Base-by-base conservation (phyloP, 1,140 invertebrate species). In the Drosophila kohkoa region DNA sequence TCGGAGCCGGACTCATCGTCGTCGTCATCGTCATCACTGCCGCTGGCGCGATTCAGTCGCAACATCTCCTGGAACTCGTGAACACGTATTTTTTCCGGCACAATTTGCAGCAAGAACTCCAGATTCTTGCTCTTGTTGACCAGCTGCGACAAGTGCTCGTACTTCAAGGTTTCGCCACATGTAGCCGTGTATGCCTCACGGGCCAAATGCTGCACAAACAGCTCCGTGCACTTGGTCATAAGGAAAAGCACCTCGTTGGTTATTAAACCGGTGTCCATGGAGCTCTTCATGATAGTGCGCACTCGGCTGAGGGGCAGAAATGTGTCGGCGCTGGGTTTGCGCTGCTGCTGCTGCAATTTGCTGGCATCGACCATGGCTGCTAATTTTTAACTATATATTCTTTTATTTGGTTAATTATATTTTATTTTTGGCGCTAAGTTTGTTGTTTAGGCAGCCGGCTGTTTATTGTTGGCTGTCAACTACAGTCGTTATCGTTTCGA, bases 231-330 rank as follows among this genome's bases (percentile, higher is more conserved):
- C 38, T 88, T 92, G 49, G 90, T 90, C 69, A 92, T 87, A 5
- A 92, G 66, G 16, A 90, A 88, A 6, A 92, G 79, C 5, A 92
- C 91, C 52, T 92, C 91, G 59, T 89, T 92, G 10, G 79, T 80
- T 13, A 92, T 91, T 35, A 87, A 65, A 0, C 90, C 91, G 0
- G 91, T 92, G 66, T 92, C 91, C 82, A 89, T 60, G 0, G 91
- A 92, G 62, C 90, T 92, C 58, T 92, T 92, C 85, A 92, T 92
- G 25, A 92, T 92, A 6, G 91, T 90, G 2, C 91, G 82, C 11
- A 92, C 89, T 2, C 91, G 77, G 63, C 85, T 91, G n/a, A 87
- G 68, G 15, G 91, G 90, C 45, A 90, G 68, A 5, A 79, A 51
- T 13, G 87, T 90, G 6, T 82, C 88, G 0, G 81, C 73, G 11